Evolutionary conservation across 2,797 vertebrate genomes (phyloP).

Genomic region (Tinamus major): DNA sequence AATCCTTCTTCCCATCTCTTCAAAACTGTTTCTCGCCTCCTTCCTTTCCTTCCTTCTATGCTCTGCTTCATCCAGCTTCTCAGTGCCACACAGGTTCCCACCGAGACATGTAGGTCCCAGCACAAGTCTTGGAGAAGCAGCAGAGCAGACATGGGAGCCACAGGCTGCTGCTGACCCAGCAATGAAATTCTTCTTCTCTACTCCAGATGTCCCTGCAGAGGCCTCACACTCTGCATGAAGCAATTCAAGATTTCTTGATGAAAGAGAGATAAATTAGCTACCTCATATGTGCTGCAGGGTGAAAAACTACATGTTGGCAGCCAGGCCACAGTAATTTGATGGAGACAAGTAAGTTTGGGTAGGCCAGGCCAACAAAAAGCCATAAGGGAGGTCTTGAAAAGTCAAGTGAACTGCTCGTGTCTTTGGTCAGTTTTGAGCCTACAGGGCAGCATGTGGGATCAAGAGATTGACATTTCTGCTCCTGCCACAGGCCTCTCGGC

Average conservation of each 20-base stretch:
- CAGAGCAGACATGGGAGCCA: rapidly evolving
- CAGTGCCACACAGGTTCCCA: neutral
- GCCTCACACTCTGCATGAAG: neutral
- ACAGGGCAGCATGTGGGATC: rapidly evolving
- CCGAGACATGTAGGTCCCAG: neutral
- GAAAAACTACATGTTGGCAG: neutral
- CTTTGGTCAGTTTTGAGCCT: neutral
- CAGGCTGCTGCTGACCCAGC: neutral
- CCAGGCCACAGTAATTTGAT: neutral
- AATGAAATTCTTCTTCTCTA: neutral
- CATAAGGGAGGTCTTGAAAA: neutral
- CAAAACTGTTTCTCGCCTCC: neutral
- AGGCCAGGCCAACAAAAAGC: constrained; percentile 5
- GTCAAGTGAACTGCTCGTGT: neutral
- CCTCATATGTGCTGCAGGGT: neutral
- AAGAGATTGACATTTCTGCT: neutral
- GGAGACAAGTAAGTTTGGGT: constrained; percentile 13
- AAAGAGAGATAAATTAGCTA: constrained; percentile 39
- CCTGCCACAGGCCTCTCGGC: neutral
- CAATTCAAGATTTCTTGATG: constrained; percentile 32
- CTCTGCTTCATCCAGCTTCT: neutral
- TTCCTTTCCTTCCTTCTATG: neutral
- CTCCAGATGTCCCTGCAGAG: neutral
- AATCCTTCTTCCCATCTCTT: neutral
- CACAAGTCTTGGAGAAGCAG: neutral